A percentile compares a stretch with the other conserved stretches of the same genome.
phyloP scores from a whole-genome alignment of 2,797 vertebrate genomes.

The Spinibarbus caldwelli region DNA sequence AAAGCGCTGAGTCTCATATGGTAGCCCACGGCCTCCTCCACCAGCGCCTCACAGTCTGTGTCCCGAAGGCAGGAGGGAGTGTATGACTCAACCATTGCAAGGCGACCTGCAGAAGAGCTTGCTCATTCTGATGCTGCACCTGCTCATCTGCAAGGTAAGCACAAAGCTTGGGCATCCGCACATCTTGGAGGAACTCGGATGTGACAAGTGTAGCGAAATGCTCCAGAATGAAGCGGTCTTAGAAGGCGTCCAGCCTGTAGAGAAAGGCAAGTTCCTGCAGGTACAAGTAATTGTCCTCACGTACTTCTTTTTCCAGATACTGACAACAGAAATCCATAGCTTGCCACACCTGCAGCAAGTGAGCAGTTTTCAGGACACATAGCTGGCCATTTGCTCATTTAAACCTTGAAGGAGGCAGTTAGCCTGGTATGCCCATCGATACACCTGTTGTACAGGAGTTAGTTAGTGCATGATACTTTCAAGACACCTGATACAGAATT shows the following conservation, averaged over 20 bases:
- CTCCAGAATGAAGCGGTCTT: constrained; percentile 87
- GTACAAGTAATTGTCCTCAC: constrained; percentile 92
- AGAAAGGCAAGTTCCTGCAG: constrained; percentile 91
- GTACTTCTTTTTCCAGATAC: constrained; percentile 91
- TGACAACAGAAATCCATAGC: constrained; percentile 96
- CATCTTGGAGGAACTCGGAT: constrained; percentile 82
- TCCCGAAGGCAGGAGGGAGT: constrained; percentile 84
- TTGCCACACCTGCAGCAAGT: constrained; percentile 93
- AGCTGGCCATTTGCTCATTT: constrained; percentile 87
- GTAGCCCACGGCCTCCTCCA: constrained; percentile 89
- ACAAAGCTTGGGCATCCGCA: constrained; percentile 85
- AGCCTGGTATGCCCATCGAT: constrained; percentile 82
- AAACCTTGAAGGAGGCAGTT: constrained; percentile 84
- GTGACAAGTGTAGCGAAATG: constrained; percentile 87
- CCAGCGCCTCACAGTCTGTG: constrained; percentile 81
- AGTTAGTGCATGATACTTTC: background rate
- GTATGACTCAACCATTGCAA: constrained; percentile 89
- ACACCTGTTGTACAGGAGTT: constrained; percentile 77
- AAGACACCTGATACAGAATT: background rate
- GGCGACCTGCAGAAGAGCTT: constrained; percentile 84
- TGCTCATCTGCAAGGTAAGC: constrained; percentile 84
- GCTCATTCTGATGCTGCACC: constrained; percentile 89
- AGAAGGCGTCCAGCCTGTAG: constrained; percentile 89
- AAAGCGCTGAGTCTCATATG: constrained; percentile 81
- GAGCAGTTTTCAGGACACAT: constrained; percentile 92